Conservation (phyloP, 2,113 vertebrate genomes). For the Anarrhichthys ocellatus region DNA sequence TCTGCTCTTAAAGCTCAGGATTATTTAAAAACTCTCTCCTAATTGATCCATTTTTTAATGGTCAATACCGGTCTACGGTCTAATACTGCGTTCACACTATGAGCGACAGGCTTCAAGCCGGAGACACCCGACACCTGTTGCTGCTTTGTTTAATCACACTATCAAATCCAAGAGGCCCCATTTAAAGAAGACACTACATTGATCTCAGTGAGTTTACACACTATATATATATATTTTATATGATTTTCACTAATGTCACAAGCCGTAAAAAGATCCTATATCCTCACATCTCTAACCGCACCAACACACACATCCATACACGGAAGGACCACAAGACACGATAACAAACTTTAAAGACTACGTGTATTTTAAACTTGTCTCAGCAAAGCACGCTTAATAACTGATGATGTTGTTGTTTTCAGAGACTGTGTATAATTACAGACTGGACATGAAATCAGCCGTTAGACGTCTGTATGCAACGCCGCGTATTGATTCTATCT, state of each 20-base stretch:
- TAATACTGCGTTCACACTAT: too few relatives aligned
- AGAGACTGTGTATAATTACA: neutral
- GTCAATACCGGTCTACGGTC: too few relatives aligned
- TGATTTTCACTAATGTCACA: neutral
- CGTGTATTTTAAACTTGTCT: neutral
- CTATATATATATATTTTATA: neutral
- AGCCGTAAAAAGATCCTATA: neutral
- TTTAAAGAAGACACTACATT: neutral
- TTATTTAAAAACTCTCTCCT: neutral
- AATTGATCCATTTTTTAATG: neutral
- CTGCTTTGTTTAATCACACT: too few relatives aligned
- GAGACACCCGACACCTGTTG: too few relatives aligned
- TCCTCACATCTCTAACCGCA: neutral
- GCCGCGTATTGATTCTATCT: conserved; percentile 16
- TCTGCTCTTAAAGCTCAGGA: neutral
- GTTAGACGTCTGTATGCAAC: too few relatives aligned
- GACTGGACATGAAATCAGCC: neutral
- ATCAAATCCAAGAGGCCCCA: neutral
- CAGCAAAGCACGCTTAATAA: neutral
- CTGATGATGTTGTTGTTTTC: neutral
- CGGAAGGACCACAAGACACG: neutral
- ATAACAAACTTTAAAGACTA: neutral
- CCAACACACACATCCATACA: neutral
- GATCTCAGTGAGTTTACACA: neutral
- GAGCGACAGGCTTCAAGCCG: too few relatives aligned